Base-by-base conservation (phyloP, 2,797 vertebrate species). In the Coracias cyanogaster region DNA sequence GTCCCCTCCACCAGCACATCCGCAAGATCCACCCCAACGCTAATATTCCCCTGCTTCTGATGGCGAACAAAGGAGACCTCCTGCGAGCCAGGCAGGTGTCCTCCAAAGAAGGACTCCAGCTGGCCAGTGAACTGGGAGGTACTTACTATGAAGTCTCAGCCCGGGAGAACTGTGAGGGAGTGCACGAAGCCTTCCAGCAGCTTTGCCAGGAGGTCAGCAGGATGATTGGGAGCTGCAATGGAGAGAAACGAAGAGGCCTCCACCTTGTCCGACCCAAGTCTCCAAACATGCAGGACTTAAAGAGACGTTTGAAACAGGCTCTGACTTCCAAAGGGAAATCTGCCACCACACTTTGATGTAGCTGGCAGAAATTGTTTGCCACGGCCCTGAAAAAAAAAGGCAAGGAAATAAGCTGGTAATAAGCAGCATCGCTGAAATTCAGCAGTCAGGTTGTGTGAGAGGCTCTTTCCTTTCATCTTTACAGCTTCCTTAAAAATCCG, bases 221-320 rank as follows among this genome's bases (percentile, higher is more conserved):
- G 69, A 98, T 98, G 6, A 82, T 99, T 12, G 98, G 98, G 33
- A 98, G 98, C 84, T 98, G 98, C n/a, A 99, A 99, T 0, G 99
- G 99, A 2, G 99, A 99, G 98, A 99, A 99, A 61, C 97, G 99
- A 46, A 97, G 98, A 43, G 99, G 99, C 10, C 98, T 99, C 33
- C 99, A 99, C 93, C 98, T 99, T 8, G 98, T 98, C 45, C 95
- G 99, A 45, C 99, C 99, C 85, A 99, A 99, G 73, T 99, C 99
- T 13, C 99, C 99, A 60, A 99, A 99, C 96, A 99, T 99, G 99
- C 99, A 99, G 94, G 99, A 99, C 96, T 93, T 99, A 86, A 99
- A 99, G 97, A 98, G 99, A 95, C 98, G 99, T 29, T 98, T 99
- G 97, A 98, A 99, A 83, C 99, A 99, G 97, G 99, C 99, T 60